Base-by-base conservation (phyloP, 2,888 invertebrate genomes). In the Drosophila conformis region DNA sequence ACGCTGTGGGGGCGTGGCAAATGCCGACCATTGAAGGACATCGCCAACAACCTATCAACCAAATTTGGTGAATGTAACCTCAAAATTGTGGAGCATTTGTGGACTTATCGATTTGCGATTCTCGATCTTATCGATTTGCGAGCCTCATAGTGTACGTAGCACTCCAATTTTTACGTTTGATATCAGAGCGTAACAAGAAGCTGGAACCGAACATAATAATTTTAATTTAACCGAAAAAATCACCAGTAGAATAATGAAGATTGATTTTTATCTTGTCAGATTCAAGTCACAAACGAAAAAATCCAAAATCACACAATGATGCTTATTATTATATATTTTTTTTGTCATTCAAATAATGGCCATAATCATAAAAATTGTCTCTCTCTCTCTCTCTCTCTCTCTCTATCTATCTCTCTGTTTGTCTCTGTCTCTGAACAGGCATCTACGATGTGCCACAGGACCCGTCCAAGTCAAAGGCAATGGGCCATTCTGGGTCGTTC, bases 391-490 rank as follows among this genome's bases (percentile, higher is more conserved):
- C 21, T 21, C 21, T 21, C 18, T 18, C 8, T 38, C 38, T 8
- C 36, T 21, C 13, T 3, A 13, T 21, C 10, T 51, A 18, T 29
- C 8, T 4, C 7, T 52, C 2, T 31, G 1, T 21, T 3, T 21
- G 4, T 7, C 2, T 4, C 2, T 33, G 13, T 18, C 31, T 35
- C 4, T 46, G 29, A 8, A 1, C n/a, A 94, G 96, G 96, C 85
- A 95, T 97, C 83, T 97, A 97, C 92, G 97, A 97, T 93, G 96
- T 97, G 80, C 97, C 97, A 49, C 95, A 96, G 63, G 97, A 96
- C 89, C 93, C 96, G 77, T 92, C 94, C 71, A 96, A 96, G 91
- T 95, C 95, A 91, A 95, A 96, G 89, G 94, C 95, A 83, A 87
- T 91, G 69, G 92, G 81, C 51, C 70, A 81, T 27, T 68, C 83